Base-by-base conservation (phyloP, 2,888 invertebrate genomes). In the Camptogramma bilineatum region DNA sequence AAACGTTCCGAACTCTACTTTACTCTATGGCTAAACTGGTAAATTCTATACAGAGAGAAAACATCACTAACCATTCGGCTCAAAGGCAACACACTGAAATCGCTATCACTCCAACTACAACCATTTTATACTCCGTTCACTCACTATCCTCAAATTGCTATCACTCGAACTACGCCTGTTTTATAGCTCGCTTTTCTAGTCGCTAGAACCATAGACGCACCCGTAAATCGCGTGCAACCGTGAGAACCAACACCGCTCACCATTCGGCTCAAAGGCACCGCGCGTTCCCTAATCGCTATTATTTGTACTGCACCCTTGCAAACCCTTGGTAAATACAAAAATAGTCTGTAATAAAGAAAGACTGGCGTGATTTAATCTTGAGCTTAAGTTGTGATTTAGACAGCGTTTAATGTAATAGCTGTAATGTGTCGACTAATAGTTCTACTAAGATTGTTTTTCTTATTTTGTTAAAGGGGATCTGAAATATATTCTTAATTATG, bases 201-300 rank as follows among this genome's bases (percentile, higher is more conserved):
- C 69, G 68, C 70, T 64, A 0, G 3, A 21, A 66, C 51, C 55
- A 1, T 10, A 21, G 4, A 70, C 70, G 39, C 47, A 18, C 66
- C 71, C 47, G 28, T 53, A 61, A 54, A 72, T 79, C 72, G 79
- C 77, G 77, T 77, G 77, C 73, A 66, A 72, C 69, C 76, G 74
- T 76, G 75, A 73, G 79, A 77, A 77, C 73, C 66, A 64, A 65
- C 53, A 66, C 73, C 75, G 81, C 80, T 82, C 76, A 78, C 78
- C 73, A 72, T 79, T 80, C 80, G 77, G 72, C 73, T 79, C 79
- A 82, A 82, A 82, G 84, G 82, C 78, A 77, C 81, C 84, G 83
- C 79, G 66, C 73, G 68, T 59, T 77, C 81, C 76, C 70, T 81
- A 82, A 82, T 82, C 82, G 84, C 80, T 79, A 80, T 81, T 81